Evolutionary conservation across 1,140 invertebrate genomes (phyloP).

Genomic region (Drosophila quadrilineata): DNA sequence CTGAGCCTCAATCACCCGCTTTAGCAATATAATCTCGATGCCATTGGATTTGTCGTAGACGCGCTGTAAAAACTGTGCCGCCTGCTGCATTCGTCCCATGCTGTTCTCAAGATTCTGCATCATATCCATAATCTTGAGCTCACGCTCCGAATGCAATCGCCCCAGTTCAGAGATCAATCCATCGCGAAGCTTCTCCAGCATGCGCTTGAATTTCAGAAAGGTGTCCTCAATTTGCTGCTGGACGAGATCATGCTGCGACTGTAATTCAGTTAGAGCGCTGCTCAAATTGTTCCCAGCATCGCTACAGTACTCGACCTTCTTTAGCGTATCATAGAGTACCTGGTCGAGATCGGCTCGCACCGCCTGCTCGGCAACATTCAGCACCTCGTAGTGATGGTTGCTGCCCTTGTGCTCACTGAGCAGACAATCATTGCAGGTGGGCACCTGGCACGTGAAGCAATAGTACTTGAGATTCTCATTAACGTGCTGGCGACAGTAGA

Average conservation of each 20-base stretch:
- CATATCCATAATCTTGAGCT: conserved; percentile 93
- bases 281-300: conserved; percentile 88
- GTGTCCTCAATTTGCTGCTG: conserved; percentile 92
- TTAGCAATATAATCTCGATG: conserved; percentile 90
- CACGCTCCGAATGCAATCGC: conserved; percentile 90
- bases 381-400: conserved; percentile 89
- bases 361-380: conserved; percentile 88
- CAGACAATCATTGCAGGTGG: conserved; percentile 91
- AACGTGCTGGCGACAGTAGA: conserved; percentile 89
- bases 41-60: conserved; percentile 91
- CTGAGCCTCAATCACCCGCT: conserved; percentile 88
- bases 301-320: conserved; percentile 87
- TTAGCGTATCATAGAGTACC: conserved; percentile 87
- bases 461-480: conserved; percentile 91
- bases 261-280: conserved; percentile 90
- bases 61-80: conserved; percentile 90
- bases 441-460: conserved; percentile 91
- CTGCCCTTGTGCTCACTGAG: conserved; percentile 89
- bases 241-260: conserved; percentile 92
- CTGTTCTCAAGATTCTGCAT: conserved; percentile 91
- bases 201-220: conserved; percentile 90
- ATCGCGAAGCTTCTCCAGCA: conserved; percentile 90
- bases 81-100: conserved; percentile 91
- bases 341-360: conserved; percentile 89
- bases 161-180: conserved; percentile 89